Conservation (phyloP, 2,113 vertebrate genomes). For the Callionymus lyra region DNA sequence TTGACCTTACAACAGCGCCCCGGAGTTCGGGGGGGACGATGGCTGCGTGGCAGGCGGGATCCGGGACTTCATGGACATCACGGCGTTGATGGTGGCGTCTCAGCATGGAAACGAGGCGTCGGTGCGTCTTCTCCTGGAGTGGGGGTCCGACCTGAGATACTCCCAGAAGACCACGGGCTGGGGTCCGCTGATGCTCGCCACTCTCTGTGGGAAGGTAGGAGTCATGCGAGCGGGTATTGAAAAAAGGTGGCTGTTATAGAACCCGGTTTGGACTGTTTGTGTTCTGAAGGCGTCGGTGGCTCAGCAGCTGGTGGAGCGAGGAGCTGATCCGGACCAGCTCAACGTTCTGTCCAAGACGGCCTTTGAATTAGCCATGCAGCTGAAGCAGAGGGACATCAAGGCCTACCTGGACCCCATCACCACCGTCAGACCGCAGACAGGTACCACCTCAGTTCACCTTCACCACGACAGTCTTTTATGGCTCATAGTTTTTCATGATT, state of each 20-base stretch:
- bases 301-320: slow-evolving; percentile 84
- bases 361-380: slow-evolving; percentile 83
- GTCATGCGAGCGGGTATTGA: background rate
- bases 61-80: slow-evolving; percentile 79
- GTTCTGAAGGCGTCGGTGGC: slow-evolving; percentile 62
- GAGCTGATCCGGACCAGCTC: slow-evolving; percentile 82
- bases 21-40: slow-evolving; percentile 32
- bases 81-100: slow-evolving; percentile 80
- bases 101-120: slow-evolving; percentile 82
- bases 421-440: slow-evolving; percentile 82
- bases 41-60: slow-evolving; percentile 20
- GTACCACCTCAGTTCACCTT: slow-evolving; percentile 48
- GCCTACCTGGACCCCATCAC: slow-evolving; percentile 85
- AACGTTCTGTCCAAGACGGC: slow-evolving; percentile 85
- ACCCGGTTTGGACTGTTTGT: slow-evolving; percentile 1
- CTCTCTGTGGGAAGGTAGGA: slow-evolving; percentile 70
- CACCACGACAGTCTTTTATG: background rate
- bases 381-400: slow-evolving; percentile 82
- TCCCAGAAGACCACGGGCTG: slow-evolving; percentile 76
- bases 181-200: slow-evolving; percentile 88
- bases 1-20: slow-evolving; percentile 11
- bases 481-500: background rate
- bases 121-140: slow-evolving; percentile 80
- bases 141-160: slow-evolving; percentile 82
- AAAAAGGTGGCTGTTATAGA: too few species aligned